These are phyloP conservation scores for Helobdella robusta DNA, from an alignment of 2,888 invertebrate species.

Conservation along the genomic window DNA sequence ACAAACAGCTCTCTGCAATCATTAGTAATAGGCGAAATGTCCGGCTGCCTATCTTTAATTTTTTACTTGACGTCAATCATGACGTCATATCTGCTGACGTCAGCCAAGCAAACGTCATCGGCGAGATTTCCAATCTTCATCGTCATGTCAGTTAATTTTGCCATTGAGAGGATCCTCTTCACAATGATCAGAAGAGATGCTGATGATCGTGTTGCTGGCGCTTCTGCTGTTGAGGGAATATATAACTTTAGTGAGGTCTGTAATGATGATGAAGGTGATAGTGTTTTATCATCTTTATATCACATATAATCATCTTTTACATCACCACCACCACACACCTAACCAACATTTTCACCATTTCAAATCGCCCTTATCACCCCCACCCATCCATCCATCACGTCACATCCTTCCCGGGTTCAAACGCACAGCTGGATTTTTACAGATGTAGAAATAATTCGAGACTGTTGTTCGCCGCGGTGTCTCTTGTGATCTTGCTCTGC, in stretches of 20 bases:
- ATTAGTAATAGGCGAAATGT: slow-evolving; percentile 59
- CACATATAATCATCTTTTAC: no score
- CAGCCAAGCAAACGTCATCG: slow-evolving; percentile 54
- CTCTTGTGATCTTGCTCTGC: background rate
- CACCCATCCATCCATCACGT: no score
- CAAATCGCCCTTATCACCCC: no score
- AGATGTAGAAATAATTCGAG: background rate
- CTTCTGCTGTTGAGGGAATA: no score
- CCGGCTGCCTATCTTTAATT: slow-evolving; percentile 58
- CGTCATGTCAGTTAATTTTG: slow-evolving; percentile 53
- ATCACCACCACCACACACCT: no score
- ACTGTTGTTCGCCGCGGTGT: background rate
- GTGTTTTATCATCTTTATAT: no score
- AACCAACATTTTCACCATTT: no score
- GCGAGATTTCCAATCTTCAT: slow-evolving; percentile 56
- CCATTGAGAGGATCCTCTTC: slow-evolving; percentile 49
- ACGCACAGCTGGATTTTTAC: slow-evolving; percentile 12
- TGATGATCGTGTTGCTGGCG: no score
- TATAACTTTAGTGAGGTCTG: no score
- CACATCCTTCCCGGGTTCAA: no score
- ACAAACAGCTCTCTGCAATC: slow-evolving; percentile 55
- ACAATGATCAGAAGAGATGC: no score
- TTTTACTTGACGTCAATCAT: slow-evolving; percentile 55
- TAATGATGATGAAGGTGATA: no score
- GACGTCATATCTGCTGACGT: slow-evolving; percentile 55